Evolutionary conservation across 2,797 vertebrate genomes (phyloP).

Genomic region (Sebastes umbrosus): DNA sequence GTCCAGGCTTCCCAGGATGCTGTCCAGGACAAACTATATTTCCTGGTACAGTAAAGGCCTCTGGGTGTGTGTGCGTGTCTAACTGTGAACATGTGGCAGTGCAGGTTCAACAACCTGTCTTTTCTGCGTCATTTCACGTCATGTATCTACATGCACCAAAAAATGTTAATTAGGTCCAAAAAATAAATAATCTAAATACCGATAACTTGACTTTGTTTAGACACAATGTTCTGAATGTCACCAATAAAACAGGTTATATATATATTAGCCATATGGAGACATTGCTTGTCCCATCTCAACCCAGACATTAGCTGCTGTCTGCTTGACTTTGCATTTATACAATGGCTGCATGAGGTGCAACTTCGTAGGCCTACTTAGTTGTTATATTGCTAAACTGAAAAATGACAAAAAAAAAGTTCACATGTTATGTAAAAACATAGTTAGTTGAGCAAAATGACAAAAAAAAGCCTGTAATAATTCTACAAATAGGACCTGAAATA

Average conservation of each 20-base stretch:
- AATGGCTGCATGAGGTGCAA: neutral
- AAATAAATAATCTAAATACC: neutral
- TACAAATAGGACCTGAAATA: neutral
- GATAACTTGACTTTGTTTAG: neutral
- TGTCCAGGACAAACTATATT: neutral
- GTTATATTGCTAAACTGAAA: neutral
- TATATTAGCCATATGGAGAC: too few relatives aligned
- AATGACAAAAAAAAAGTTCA: neutral
- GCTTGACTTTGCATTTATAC: neutral
- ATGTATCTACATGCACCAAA: neutral
- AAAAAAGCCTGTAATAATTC: neutral
- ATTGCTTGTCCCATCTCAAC: neutral
- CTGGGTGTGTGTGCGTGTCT: neutral
- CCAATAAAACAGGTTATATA: neutral
- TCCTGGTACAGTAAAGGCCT: neutral
- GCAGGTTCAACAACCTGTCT: neutral
- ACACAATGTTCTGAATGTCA: neutral
- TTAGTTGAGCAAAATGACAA: neutral
- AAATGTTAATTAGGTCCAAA: neutral
- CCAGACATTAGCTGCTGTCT: neutral
- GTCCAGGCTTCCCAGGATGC: conserved; percentile 1
- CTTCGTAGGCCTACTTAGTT: too few relatives aligned
- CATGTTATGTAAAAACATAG: neutral
- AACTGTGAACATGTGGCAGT: neutral
- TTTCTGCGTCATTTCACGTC: neutral